These are phyloP conservation scores for Drosophila insularis DNA, from an alignment of 1,140 invertebrate species.

Conservation along the genomic window DNA sequence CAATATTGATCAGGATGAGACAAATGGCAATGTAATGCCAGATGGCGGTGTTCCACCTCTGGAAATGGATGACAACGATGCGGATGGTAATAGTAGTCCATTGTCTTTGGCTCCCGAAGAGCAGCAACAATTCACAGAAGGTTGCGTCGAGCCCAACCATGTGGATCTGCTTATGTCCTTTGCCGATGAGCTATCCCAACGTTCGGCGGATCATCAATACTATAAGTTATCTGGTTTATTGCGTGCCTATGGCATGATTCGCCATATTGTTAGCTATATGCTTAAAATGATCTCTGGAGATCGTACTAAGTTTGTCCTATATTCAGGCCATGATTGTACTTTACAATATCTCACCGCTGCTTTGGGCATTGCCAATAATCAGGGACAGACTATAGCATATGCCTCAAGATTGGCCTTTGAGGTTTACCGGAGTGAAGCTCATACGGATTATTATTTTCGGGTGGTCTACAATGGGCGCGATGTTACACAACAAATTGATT, in stretches of 20 bases:
- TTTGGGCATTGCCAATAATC: constrained; percentile 85
- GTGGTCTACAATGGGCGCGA: constrained; percentile 94
- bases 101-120: constrained; percentile 5
- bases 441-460: constrained; percentile 88
- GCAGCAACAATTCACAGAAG: constrained; percentile 42
- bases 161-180: constrained; percentile 89
- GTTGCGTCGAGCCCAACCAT: constrained; percentile 83
- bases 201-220: constrained; percentile 86
- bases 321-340: constrained; percentile 96
- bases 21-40: constrained; percentile 15
- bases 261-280: constrained; percentile 90
- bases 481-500: constrained; percentile 90
- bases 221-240: constrained; percentile 88
- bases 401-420: constrained; percentile 94
- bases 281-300: constrained; percentile 89
- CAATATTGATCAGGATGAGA: constrained; percentile 81
- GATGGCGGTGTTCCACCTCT: constrained; percentile 20
- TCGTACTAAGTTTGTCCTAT: constrained; percentile 91
- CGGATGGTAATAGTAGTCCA: constrained; percentile 38
- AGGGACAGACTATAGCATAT: constrained; percentile 86
- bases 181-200: constrained; percentile 88
- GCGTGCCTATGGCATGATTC: constrained; percentile 89
- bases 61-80: constrained; percentile 4
- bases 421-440: constrained; percentile 86
- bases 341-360: constrained; percentile 91